These are phyloP conservation scores for Bovichtus variegatus DNA, from an alignment of 2,797 vertebrate genomes.

Conservation along the genomic window DNA sequence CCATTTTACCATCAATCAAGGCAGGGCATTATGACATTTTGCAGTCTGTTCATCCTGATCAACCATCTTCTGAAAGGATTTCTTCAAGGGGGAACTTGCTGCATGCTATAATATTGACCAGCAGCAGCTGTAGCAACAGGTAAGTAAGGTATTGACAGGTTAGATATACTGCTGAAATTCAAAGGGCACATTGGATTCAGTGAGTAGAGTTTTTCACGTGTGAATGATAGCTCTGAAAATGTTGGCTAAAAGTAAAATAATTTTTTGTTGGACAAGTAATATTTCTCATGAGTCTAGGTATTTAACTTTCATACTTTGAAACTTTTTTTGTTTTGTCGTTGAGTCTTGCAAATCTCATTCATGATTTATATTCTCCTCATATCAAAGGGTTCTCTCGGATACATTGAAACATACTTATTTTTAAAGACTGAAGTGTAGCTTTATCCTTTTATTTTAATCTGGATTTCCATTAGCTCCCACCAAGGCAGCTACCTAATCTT, in stretches of 20 bases:
- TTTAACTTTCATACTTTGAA: slow-evolving; percentile 10
- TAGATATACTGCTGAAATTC: neutral
- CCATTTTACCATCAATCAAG: neutral
- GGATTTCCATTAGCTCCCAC: slow-evolving; percentile 44
- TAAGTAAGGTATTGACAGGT: neutral
- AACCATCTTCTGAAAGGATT: neutral
- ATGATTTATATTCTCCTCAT: slow-evolving; percentile 39
- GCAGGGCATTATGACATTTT: neutral
- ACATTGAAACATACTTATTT: slow-evolving; percentile 57
- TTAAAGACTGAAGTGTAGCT: slow-evolving; percentile 44
- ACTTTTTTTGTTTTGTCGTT: slow-evolving; percentile 29
- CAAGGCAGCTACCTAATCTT: slow-evolving; percentile 40
- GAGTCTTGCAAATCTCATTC: slow-evolving; percentile 39
- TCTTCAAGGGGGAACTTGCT: neutral
- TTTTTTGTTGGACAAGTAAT: neutral
- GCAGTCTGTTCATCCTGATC: neutral
- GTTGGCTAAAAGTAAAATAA: neutral
- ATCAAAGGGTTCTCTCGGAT: slow-evolving; percentile 42
- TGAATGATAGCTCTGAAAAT: slow-evolving; percentile 9
- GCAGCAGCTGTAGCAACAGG: neutral
- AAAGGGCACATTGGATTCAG: neutral
- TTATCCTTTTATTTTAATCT: slow-evolving; percentile 63
- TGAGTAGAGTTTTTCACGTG: neutral
- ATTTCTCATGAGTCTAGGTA: slow-evolving; percentile 3
- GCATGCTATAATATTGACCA: neutral